A percentile compares a stretch with the other conserved stretches of the same genome.
Evolutionary conservation across 2,113 vertebrate species (phyloP).

Genomic region (Vidua macroura): DNA sequence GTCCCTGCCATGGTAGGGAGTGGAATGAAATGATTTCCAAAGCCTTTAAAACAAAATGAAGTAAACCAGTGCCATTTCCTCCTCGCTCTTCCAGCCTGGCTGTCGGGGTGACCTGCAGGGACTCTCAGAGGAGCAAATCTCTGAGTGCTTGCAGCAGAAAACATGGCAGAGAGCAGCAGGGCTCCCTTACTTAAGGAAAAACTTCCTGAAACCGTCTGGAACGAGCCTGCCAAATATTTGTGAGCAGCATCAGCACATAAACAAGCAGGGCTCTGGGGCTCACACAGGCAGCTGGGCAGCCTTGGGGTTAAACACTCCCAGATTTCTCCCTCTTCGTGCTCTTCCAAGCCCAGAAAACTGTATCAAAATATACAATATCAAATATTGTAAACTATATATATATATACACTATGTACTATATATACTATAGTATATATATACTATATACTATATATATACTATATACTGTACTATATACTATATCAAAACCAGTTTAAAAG

Average conservation of each 20-base stretch:
- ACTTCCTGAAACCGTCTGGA: background rate
- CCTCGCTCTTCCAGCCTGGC: background rate
- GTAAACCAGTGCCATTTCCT: background rate
- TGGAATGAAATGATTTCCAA: background rate
- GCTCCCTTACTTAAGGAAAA: background rate
- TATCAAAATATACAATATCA: background rate
- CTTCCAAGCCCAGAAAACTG: background rate
- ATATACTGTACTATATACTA: background rate
- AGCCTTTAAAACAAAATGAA: background rate
- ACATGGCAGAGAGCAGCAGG: background rate
- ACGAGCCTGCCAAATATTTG: background rate
- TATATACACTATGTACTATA: too few species aligned
- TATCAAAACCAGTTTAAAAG: background rate
- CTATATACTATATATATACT: background rate
- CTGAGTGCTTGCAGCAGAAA: background rate
- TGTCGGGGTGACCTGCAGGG: background rate
- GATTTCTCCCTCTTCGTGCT: background rate
- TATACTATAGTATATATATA: too few species aligned
- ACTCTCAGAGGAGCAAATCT: background rate
- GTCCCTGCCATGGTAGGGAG: background rate
- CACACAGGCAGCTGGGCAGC: background rate
- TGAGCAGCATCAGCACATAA: background rate
- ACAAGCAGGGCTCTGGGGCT: background rate
- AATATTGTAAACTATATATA: background rate
- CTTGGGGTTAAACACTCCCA: background rate